Evolutionary conservation across 1,140 invertebrate genomes (phyloP), one percentile per base, ranked within the genome.

Genomic region (Antheraea mylitta): DNA sequence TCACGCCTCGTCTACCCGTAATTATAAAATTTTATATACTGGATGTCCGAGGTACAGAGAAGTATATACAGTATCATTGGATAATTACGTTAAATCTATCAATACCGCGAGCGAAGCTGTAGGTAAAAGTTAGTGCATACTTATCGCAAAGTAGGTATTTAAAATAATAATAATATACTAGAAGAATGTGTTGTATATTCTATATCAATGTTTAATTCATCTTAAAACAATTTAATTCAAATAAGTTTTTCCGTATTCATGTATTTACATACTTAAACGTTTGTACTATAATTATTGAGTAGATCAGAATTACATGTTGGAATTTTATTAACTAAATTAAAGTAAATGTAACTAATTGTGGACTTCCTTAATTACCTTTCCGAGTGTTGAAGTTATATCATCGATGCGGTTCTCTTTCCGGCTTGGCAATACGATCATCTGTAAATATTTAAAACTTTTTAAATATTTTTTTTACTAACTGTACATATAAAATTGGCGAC

Each of bases 401-500:
- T 53, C 11, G 45, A 13, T 13, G 13, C 11, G 45, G 45, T 13
- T 53, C 45, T 53, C 45, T 53, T 53, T 13, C 45, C 16, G 45
- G 16, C 45, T 6, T 13, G 45, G 16, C 16, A 16, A n/a, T 6
- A 53, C 45, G 11, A 53, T 53, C 16, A 16, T 53, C 45, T 42
- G 45, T 53, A 53, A 16, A 53, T 53, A 13, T 22, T 22, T 60
- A 22, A 22, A 10, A 38, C 18, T 45, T 42, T 0, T n/a, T 45
- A 18, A 38, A 64, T 8, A 38, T 68, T 79, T 72, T n/a, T 80
- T 81, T 64, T 84, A 71, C 81, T 76, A 71, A 74, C 88, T 70
- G 76, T 91, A 90, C 89, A 80, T 77, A 86, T 89, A 78, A 91
- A 91, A 91, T 91, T 91, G 89, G 89, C 87, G 88, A 90, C 88